Base-by-base conservation (phyloP, 2,888 invertebrate genomes). In the Tetranychus piercei region DNA sequence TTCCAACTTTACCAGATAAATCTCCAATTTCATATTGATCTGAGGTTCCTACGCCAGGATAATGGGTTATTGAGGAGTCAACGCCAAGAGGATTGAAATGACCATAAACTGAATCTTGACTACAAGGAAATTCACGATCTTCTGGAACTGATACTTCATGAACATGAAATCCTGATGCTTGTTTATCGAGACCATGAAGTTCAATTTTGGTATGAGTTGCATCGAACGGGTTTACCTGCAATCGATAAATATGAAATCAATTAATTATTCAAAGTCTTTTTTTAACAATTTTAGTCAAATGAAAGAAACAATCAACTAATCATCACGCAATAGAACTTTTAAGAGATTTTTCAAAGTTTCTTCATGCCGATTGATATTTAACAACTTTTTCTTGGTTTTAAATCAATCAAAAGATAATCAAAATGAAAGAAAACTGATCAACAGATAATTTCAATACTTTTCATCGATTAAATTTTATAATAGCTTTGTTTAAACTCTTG, bases 1-100 rank as follows among this genome's bases (percentile, higher is more conserved):
- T 84, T 0, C 93, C 94, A 81, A 90, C 92, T 83, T 94, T 94
- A 6, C 81, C 81, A 74, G 82, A 82, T 20, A 83, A 76, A 77
- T 83, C 83, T 1, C 82, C 82, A 81, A 92, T 86, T 84, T 89
- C 89, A 81, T 92, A 93, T 81, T 91, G 89, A 83, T 94, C 94
- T 6, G 87, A 87, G 0, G 91, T 90, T 20, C 92, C 92, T 9
- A 78, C 75, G 20, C 77, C 77, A 20, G 78, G 75, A 20, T 76
- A 76, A 8, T 77, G 78, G 15, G 76, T 77, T 65, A 79, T 67
- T 1, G 85, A 84, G 6, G 86, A 85, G 80, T 88, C 87, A 0
- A 91, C 87, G 73, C 87, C 86, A 79, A 88, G 87, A 0, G 94
- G 94, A 82, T 95, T 92, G 86, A 89, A 95, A 72, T 89, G 89